A percentile compares a stretch with the other conserved stretches of the same genome.
These are phyloP conservation scores for Chrysina gloriosa DNA, from an alignment of 2,888 invertebrate genomes.

Conservation along the genomic window DNA sequence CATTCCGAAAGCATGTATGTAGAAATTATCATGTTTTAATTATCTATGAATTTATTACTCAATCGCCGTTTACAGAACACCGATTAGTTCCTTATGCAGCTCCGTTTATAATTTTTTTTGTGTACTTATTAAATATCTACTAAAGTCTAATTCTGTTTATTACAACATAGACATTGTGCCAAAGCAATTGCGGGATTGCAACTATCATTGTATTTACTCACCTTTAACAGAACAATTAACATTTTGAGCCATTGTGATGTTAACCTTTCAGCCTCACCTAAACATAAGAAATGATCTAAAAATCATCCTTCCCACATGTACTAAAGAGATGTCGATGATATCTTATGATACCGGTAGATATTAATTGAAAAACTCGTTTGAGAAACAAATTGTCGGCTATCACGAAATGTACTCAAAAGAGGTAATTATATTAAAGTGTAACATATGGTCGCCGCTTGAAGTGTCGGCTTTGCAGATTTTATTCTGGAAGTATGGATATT, in stretches of 20 bases:
- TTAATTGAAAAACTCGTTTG: background rate
- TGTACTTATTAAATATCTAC: too few relatives aligned
- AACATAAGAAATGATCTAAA: constrained; percentile 13
- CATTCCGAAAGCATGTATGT: too few relatives aligned
- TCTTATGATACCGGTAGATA: background rate
- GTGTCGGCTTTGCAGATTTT: constrained; percentile 27
- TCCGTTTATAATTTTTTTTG: too few relatives aligned
- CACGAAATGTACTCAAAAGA: too few relatives aligned
- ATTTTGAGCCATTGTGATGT: constrained; percentile 19
- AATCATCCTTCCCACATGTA: background rate
- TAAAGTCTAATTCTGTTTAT: too few relatives aligned
- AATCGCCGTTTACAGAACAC: too few relatives aligned
- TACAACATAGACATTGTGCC: background rate
- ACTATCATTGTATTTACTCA: constrained; percentile 19
- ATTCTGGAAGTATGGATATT: constrained; percentile 38
- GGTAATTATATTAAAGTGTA: too few relatives aligned
- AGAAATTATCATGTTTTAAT: too few relatives aligned
- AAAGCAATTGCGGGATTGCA: background rate
- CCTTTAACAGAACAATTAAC: constrained; percentile 34
- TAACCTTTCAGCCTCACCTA: constrained; percentile 34
- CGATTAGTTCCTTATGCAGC: too few relatives aligned
- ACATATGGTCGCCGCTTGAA: background rate
- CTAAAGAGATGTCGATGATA: background rate
- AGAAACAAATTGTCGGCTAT: background rate
- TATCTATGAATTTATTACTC: too few relatives aligned